These are phyloP conservation scores for Myotis lucifugus DNA, from an alignment of 2,113 vertebrate species.

Conservation along the genomic window DNA sequence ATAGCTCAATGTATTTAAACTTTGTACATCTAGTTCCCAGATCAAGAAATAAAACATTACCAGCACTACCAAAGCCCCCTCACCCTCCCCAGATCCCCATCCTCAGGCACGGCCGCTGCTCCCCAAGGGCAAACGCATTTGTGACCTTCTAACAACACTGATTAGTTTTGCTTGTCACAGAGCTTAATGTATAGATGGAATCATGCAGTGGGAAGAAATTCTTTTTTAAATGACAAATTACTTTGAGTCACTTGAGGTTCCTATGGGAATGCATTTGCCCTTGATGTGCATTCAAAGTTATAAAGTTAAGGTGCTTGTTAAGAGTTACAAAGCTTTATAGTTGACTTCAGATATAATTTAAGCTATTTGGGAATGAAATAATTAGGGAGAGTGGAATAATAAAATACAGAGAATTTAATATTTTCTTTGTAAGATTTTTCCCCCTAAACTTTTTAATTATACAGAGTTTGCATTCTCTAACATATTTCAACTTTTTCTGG, in stretches of 20 bases:
- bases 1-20: neutral
- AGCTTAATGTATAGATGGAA: neutral
- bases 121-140: neutral
- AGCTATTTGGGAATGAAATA: constrained; percentile 15
- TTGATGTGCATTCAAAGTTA: neutral
- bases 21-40: neutral
- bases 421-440: neutral
- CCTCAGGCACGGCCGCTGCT: neutral
- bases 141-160: neutral
- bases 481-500: neutral
- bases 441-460: neutral
- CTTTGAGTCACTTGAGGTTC: neutral
- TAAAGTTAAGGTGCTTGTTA: neutral
- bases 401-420: neutral
- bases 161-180: neutral
- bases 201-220: neutral
- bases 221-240: neutral
- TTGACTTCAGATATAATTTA: neutral
- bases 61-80: neutral
- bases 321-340: neutral
- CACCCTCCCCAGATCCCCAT: too few species aligned
- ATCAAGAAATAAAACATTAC: neutral
- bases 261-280: neutral
- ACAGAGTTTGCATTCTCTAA: neutral
- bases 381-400: neutral